A percentile compares a stretch with the other conserved stretches of the same genome.
Evolutionary conservation across 92 coral and sea anemone species (phyloP).

Genomic region (Hydrozoanthus gracilis): DNA sequence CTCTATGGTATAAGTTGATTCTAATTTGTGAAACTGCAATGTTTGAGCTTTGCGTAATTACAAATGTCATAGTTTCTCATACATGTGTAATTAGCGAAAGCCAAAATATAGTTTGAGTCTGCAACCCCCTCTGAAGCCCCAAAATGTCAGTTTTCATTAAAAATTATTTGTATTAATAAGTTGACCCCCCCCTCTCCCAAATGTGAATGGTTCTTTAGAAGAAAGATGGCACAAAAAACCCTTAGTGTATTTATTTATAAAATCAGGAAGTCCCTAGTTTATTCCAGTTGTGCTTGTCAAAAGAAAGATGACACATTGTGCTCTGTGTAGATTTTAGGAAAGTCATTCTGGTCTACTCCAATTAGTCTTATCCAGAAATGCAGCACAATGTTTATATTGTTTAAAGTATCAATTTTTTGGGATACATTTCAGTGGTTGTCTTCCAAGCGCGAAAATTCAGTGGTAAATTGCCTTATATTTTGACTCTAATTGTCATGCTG

Average conservation of each 20-base stretch:
- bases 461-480: neutral
- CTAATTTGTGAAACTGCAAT: neutral
- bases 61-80: neutral
- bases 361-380: neutral
- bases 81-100: neutral
- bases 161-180: neutral
- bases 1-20: neutral
- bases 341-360: neutral
- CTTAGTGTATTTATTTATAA: neutral
- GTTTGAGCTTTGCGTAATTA: neutral
- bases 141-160: neutral
- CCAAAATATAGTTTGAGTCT: neutral
- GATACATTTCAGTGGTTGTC: neutral
- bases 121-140: neutral
- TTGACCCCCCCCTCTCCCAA: neutral
- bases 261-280: neutral
- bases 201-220: neutral
- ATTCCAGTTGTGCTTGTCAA: neutral
- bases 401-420: neutral
- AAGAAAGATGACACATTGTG: neutral
- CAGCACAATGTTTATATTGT: neutral
- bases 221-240: neutral
- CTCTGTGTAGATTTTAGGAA: neutral
- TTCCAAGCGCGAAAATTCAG: no score
- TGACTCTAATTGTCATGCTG: neutral